phyloP scores from a whole-genome alignment of 2,888 invertebrate species.

The Andrena dorsata region DNA sequence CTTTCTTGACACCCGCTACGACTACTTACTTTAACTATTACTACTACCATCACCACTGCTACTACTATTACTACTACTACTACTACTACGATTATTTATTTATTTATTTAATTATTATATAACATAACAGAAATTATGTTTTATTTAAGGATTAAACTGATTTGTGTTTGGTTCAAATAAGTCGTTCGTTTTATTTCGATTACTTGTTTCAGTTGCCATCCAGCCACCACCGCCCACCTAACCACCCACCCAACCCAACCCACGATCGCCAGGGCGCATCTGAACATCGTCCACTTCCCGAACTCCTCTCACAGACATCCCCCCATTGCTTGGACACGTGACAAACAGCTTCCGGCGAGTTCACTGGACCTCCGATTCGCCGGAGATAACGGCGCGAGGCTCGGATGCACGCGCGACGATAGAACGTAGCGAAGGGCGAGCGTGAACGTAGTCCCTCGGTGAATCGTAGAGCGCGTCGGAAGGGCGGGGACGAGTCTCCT shows the following conservation, averaged over 20 bases:
- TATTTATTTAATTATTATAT: constrained; percentile 84
- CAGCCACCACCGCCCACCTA: constrained; percentile 17
- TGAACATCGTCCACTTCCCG: constrained; percentile 33
- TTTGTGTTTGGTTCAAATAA: constrained; percentile 84
- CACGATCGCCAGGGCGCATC: constrained; percentile 1
- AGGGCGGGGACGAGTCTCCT: neutral
- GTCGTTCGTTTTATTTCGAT: constrained; percentile 82
- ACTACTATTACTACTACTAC: constrained; percentile 74
- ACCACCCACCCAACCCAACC: constrained; percentile 28
- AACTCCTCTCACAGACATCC: constrained; percentile 44
- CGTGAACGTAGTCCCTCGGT: constrained; percentile 69
- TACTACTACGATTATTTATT: constrained; percentile 83
- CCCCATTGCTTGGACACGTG: constrained; percentile 50
- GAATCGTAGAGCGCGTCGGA: constrained; percentile 18
- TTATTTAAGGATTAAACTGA: constrained; percentile 85
- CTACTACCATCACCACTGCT: constrained; percentile 70
- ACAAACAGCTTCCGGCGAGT: neutral
- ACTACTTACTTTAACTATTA: constrained; percentile 49
- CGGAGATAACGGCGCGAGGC: neutral
- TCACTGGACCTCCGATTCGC: neutral
- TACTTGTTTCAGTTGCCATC: constrained; percentile 78
- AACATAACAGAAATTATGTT: constrained; percentile 84
- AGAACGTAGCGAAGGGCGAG: neutral
- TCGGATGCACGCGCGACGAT: neutral
- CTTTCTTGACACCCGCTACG: constrained; percentile 47